A percentile compares a stretch with the other conserved stretches of the same genome.
phyloP scores from a whole-genome alignment of 2,888 invertebrate genomes.

The Tanypteryx hageni region DNA sequence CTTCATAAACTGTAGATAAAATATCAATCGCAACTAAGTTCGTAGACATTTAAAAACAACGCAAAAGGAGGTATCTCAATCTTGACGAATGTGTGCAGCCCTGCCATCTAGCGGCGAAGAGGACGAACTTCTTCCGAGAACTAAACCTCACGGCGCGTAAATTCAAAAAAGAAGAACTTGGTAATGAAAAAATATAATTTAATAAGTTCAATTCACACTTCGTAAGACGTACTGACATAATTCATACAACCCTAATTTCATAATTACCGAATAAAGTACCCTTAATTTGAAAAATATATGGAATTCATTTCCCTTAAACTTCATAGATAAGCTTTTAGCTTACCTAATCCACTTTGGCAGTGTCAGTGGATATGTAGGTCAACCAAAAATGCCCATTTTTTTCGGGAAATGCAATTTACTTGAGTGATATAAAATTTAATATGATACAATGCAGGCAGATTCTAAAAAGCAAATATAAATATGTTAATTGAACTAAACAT shows the following conservation, averaged over 20 bases:
- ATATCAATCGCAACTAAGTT: no score
- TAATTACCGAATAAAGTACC: conserved; percentile 43
- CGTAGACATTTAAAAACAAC: neutral
- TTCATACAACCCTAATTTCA: conserved; percentile 42
- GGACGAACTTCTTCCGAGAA: neutral
- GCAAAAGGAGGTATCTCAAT: neutral
- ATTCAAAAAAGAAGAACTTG: neutral
- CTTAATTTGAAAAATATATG: conserved; percentile 60
- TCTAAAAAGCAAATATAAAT: conserved; percentile 26
- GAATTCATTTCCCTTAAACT: conserved; percentile 44
- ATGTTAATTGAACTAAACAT: conserved; percentile 5
- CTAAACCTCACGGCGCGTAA: neutral
- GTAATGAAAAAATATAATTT: conserved; percentile 62
- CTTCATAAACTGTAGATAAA: no score
- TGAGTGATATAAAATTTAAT: conserved; percentile 4
- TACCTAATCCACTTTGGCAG: conserved; percentile 27
- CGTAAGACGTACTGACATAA: conserved; percentile 54
- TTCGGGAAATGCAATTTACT: conserved; percentile 26
- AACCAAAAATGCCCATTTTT: neutral
- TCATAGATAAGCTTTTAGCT: conserved; percentile 19
- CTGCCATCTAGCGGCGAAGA: conserved; percentile 38
- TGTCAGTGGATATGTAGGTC: neutral
- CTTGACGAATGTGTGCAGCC: neutral
- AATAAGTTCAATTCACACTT: conserved; percentile 52
- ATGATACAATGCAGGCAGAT: conserved; percentile 30